Conservation (phyloP, 2,113 vertebrate species). For the Muntiacus reevesi region DNA sequence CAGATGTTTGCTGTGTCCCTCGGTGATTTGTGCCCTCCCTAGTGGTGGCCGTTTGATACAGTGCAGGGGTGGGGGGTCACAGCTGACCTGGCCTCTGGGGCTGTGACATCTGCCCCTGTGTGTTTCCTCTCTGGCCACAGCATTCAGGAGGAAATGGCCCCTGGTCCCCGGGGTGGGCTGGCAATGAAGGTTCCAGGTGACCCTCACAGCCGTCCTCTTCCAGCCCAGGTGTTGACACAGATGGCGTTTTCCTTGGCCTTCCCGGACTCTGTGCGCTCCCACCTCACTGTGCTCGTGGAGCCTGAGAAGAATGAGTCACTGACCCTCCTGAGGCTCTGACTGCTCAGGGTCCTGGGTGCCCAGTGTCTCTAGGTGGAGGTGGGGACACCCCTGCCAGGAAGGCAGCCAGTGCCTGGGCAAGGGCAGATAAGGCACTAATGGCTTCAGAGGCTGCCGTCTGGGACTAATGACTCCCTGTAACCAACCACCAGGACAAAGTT, state of each 20-base stretch:
- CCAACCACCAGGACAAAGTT: conserved; percentile 65
- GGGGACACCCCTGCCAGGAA: background rate
- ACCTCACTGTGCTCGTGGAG: background rate
- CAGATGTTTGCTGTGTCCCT: background rate
- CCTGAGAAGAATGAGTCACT: background rate
- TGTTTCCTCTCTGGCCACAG: background rate
- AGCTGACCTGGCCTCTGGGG: conserved; percentile 9
- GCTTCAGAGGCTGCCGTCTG: conserved; percentile 6
- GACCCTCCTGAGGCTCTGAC: background rate
- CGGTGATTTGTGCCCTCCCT: background rate
- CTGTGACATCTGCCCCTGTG: background rate
- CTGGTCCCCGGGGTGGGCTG: background rate
- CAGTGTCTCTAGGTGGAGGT: background rate
- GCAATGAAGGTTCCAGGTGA: background rate
- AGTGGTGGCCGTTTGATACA: conserved; percentile 14
- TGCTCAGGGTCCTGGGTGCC: background rate
- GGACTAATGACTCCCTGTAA: conserved; percentile 23
- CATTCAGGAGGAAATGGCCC: background rate
- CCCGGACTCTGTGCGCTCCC: background rate
- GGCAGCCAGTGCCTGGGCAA: background rate
- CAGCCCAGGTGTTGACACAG: conserved; percentile 17
- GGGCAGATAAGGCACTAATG: conserved; percentile 33
- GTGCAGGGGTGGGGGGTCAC: background rate
- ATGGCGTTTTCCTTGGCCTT: background rate
- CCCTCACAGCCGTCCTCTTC: background rate